A percentile compares a stretch with the other conserved stretches of the same genome.
phyloP scores from a whole-genome alignment of 2,888 invertebrate species.

The Mantis religiosa region DNA sequence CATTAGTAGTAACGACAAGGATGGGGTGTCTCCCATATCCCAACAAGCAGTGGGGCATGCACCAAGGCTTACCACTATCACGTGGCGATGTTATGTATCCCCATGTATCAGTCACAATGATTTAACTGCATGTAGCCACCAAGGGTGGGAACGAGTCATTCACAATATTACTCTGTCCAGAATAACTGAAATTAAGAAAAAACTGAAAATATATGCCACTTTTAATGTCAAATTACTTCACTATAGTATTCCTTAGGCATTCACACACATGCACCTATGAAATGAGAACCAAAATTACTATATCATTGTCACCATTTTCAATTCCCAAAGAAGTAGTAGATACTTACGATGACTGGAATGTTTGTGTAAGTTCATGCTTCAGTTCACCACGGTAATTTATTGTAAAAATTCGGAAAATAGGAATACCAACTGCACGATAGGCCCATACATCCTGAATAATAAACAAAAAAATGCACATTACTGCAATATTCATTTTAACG shows the following conservation, averaged over 20 bases:
- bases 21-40: background rate
- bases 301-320: background rate
- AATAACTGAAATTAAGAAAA: constrained; percentile 65
- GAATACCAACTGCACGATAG: constrained; percentile 94
- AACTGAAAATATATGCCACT: background rate
- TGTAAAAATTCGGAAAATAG: constrained; percentile 93
- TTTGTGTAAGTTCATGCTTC: constrained; percentile 91
- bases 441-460: constrained; percentile 89
- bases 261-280: background rate
- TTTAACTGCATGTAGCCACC: constrained; percentile 40
- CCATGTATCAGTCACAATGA: background rate
- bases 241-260: background rate
- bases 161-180: constrained; percentile 87
- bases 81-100: background rate
- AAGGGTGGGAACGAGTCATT: constrained; percentile 85
- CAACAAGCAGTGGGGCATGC: background rate
- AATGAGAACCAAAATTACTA: background rate
- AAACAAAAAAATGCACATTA: background rate
- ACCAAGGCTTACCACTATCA: background rate
- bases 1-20: background rate
- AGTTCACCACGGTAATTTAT: constrained; percentile 96
- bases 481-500: too few species aligned
- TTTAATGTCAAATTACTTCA: background rate
- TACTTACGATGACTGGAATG: constrained; percentile 97
- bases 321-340: background rate